Evolutionary conservation across 2,797 vertebrate species (phyloP), one percentile per base, ranked within the genome.

Genomic region (Miichthys miiuy): DNA sequence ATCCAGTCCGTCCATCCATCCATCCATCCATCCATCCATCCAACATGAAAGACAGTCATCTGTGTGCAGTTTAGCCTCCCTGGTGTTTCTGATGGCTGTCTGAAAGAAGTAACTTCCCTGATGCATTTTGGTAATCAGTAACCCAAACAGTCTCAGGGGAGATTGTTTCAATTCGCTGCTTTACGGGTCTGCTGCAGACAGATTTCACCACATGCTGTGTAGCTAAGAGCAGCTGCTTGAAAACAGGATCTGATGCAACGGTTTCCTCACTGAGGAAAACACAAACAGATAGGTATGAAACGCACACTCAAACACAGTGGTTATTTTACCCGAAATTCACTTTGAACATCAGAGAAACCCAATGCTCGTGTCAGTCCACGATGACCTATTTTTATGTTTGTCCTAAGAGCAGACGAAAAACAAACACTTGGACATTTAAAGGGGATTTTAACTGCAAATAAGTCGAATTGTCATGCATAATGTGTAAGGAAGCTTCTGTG

Each of bases 221-320:
- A 20, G 47, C 50, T 72, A 69, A 84, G 71, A 72, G 66, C 54
- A 41, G 42, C 47, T 23, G 17, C 64, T 72, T 74, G 62, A 62
- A 77, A 83, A 77, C 72, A 74, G 66, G 48, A 84, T 79, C 75
- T 87, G 81, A 89, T 85, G 85, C 80, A 90, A 88, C 14, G 25
- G 18, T 83, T 80, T 74, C 17, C 52, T 86, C 72, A 44, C 64
- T 4, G 50, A 74, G 57, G 42, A 55, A 38, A 67, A 72, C 13
- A 56, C 42, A 78, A 66, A 71, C 38, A 56, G 66, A 75, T 42
- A 54, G 65, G 21, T 61, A 41, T 50, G 64, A 84, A 75, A 64
- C 69, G 61, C 44, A n/a, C 64, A 42, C 58, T 52, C 46, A 14
- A 2, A 34, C 9, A 47, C 3, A 16, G 56, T n/a, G 46, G 12